Evolutionary conservation across 2,797 vertebrate species (phyloP), one percentile per base, ranked within the genome.

Genomic region (Borostomias antarcticus): DNA sequence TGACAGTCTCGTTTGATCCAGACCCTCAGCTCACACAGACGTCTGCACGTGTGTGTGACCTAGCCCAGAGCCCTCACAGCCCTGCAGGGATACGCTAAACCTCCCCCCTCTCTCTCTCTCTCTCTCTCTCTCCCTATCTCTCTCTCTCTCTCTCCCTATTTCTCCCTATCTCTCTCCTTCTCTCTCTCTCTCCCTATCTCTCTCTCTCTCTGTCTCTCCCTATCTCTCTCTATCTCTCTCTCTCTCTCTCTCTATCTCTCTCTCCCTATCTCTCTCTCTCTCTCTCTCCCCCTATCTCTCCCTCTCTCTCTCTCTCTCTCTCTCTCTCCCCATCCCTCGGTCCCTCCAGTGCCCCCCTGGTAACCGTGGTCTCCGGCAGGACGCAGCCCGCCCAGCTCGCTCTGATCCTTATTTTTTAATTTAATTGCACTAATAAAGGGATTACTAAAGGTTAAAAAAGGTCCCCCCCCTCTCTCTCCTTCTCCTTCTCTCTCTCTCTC

Each of bases 301-400:
- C 30, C 72, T 56, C 28, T n/a, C 50, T n/a, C 8, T 21, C 59
- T 56, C 25, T 17, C 15, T 47, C 45, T 72, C 62, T 48, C 21
- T 28, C 50, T 65, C 50, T 37, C 63, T 58, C 60, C 43, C 11
- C 56, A 60, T 58, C 56, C 64, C 68, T 53, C 15, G 1, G 29
- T 70, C 48, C 43, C 62, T 75, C 74, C 19, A 21, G 40, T 43
- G n/a, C 63, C 65, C 33, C 56, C 70, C 70, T 73, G 80, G 79
- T 77, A 79, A 80, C 72, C 50, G 0, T 51, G 69, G 62, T 81
- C 77, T 78, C 63, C 43, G 56, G 62, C 69, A 81, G 80, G 72
- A 81, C 68, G 43, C 50, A 73, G 79, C 77, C 80, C 70, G 43
- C 84, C 78, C 84, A 70, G 77, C 73, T 85, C 73, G 73, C 66